Base-by-base conservation (phyloP, 53 echinoderm and acorn worm species). In the Mesocentrotus franciscanus region DNA sequence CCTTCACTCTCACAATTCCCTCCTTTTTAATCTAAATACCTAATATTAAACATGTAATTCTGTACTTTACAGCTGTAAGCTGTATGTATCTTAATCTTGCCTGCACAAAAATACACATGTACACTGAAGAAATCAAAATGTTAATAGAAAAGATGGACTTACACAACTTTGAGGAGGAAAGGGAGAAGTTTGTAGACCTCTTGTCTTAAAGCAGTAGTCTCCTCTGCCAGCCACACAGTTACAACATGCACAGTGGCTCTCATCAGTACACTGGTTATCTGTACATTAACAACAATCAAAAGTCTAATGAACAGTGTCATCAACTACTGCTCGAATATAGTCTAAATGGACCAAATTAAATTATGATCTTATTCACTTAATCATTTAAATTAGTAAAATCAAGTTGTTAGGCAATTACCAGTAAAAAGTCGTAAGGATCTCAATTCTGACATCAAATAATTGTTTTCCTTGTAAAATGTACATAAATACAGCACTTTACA, bases 151-250 rank as follows among this genome's bases (percentile, higher is more conserved):
- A 68, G 12, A 30, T 30, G 14, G 8, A 96, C 99, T 98, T 94
- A 99, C 99, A 95, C 95, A 59, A 99, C 95, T 95, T 96, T 95
- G 74, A 98, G 81, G 61, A 99, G 95, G 84, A 99, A 97, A 8
- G 99, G 99, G 39, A 99, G 95, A 13, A 99, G 94, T 71, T 97
- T 95, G 95, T 96, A 96, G 60, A 99, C 96, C n/a, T 98, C 97
- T 76, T 97, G 92, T 35, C 96, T 97, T 26, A 98, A 89, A 12
- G 97, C 96, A 33, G 97, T 96, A 70, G 99, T 99, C 93, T 99
- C 99, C 93, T 99, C 99, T 10, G 99, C 99, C 14, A 99, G 95
- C 99, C 99, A 99, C 93, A 97, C 97, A 85, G 97, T 84, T 49
- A 96, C 49, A 85, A 96, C 81, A 85, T 84, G 87, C 2, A 93